Evolutionary conservation across 1,140 invertebrate genomes (phyloP).

Genomic region (Conus betulinus): DNA sequence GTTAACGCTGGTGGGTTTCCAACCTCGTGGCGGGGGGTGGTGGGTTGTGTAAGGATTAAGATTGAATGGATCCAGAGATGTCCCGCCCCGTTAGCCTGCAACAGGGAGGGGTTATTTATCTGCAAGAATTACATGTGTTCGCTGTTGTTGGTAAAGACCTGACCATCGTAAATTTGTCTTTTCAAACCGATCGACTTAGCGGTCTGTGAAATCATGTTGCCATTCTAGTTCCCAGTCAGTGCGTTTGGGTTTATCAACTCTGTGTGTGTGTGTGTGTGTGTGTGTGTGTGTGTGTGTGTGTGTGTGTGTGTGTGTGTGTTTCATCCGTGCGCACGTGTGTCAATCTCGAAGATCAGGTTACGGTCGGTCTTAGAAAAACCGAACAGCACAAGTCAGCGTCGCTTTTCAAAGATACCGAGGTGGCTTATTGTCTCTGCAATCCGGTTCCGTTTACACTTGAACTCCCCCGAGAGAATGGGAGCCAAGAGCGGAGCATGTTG

Average conservation of each 20-base stretch:
- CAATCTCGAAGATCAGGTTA: neutral
- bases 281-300: neutral
- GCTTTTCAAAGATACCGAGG: neutral
- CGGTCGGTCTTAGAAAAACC: neutral
- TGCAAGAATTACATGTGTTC: too few relatives aligned
- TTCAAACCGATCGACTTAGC: too few relatives aligned
- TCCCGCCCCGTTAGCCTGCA: too few relatives aligned
- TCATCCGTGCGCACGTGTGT: too few relatives aligned
- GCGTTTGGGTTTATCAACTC: neutral
- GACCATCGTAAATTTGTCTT: too few relatives aligned
- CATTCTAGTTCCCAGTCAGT: neutral
- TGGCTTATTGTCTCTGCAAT: neutral
- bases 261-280: neutral
- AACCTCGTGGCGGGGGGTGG: too few relatives aligned
- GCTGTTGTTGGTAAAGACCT: too few relatives aligned
- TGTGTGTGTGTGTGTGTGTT: neutral
- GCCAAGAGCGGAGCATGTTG: neutral
- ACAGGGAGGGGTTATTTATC: too few relatives aligned
- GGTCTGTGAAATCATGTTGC: too few relatives aligned
- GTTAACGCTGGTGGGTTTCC: too few relatives aligned
- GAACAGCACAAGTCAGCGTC: neutral
- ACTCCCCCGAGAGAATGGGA: neutral
- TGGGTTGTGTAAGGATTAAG: too few relatives aligned
- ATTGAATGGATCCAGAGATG: too few relatives aligned
- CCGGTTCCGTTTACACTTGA: slow-evolving; percentile 5